Evolutionary conservation across 2,797 vertebrate species (phyloP), one percentile per base, ranked within the genome.

Genomic region (Phataginus tetradactyla): DNA sequence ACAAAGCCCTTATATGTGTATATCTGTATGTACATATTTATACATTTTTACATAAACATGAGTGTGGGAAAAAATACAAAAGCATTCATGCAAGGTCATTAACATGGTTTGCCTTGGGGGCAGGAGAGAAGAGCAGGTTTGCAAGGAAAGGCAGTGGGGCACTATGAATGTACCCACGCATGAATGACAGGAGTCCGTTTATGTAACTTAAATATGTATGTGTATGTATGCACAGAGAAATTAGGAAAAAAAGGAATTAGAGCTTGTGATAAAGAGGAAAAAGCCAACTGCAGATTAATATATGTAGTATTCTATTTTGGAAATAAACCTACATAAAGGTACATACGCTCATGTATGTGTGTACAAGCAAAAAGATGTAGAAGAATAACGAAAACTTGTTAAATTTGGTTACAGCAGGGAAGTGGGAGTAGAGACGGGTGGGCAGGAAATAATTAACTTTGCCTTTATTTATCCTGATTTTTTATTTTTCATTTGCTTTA

Each of bases 401-500:
- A 59, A 57, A 32, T 79, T 23, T 71, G 80, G 14, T 90, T 53
- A 32, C 8, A 71, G 18, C 42, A 37, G 17, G 71, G 15, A 72
- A 51, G 57, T 45, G 37, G 51, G 37, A 72, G 27, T 25, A 79
- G 49, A 90, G 45, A 45, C 45, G 12, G 78, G 55, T 66, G n/a
- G 27, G 55, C 3, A 4, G 69, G 29, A 59, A 39, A 66, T 29
- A 64, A 59, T 18, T 18, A 63, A 78, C 80, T 64, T 23, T 71
- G 59, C 53, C n/a, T 75, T 75, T 68, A 75, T 75, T 69, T 32
- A 74, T 66, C 23, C 18, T 68, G 75, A 80, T 61, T 57, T 91
- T 64, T 7, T 69, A 61, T 45, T 81, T 86, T 69, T 45, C 74
- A 93, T 81, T 75, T 83, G 68, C 77, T 94, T 86, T 61, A 59